These are phyloP conservation scores for Malurus melanocephalus DNA, from an alignment of 2,113 vertebrate genomes.

Conservation along the genomic window DNA sequence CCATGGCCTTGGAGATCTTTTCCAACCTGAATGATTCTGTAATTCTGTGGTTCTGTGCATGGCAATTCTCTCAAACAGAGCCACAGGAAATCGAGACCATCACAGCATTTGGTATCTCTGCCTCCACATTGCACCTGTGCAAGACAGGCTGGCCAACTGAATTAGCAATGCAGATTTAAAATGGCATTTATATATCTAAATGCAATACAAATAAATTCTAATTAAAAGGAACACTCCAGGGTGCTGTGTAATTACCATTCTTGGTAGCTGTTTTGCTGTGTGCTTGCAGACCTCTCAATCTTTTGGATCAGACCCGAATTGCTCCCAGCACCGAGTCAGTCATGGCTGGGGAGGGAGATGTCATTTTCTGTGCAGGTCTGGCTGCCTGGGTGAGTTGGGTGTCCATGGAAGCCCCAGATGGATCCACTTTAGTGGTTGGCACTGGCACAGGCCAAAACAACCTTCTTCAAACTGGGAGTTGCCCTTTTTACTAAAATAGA, in stretches of 20 bases:
- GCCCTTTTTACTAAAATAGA: not conserved
- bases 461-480: not conserved
- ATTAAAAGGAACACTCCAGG: constrained; percentile 17
- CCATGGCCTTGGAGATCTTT: not conserved
- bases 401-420: not conserved
- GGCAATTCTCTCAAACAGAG: not conserved
- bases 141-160: not conserved
- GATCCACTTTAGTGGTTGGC: not conserved
- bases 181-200: not conserved
- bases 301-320: not conserved
- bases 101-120: not conserved
- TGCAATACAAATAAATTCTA: constrained; percentile 34
- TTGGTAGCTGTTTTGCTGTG: not conserved
- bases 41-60: not conserved
- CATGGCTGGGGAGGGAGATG: not conserved
- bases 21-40: not conserved
- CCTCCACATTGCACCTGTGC: not conserved
- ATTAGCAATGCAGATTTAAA: not conserved
- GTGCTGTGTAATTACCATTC: not conserved
- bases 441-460: not conserved
- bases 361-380: not conserved
- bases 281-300: constrained; percentile 21
- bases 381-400: fast-evolving
- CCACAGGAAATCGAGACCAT: not conserved
- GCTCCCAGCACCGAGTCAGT: not conserved